phyloP scores from a whole-genome alignment of 2,888 invertebrate species.

The Mesoligia furuncula region DNA sequence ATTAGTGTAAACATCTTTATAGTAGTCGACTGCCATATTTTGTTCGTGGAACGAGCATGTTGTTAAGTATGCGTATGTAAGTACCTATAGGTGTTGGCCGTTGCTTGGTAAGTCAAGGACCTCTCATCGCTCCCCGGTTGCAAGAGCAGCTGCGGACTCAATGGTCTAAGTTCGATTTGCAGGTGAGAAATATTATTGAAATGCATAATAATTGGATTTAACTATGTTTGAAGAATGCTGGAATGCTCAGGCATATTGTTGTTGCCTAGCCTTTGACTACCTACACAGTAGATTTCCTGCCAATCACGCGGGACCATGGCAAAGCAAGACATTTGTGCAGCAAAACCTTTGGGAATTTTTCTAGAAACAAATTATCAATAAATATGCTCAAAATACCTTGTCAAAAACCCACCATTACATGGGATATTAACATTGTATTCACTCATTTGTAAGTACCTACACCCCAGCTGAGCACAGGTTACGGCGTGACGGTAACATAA shows the following conservation, averaged over 20 bases:
- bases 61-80: neutral
- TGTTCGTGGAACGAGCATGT: constrained; percentile 27
- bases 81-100: neutral
- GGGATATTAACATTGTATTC: neutral
- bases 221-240: neutral
- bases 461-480: constrained; percentile 15
- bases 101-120: constrained; percentile 17
- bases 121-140: constrained; percentile 11
- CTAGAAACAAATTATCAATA: too few species aligned
- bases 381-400: too few species aligned
- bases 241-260: neutral
- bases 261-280: neutral
- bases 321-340: neutral
- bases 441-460: constrained; percentile 9
- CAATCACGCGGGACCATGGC: neutral
- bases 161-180: constrained; percentile 5
- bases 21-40: constrained; percentile 39
- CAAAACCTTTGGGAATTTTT: neutral
- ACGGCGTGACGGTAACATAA: constrained; percentile 40
- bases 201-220: neutral
- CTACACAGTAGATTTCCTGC: neutral
- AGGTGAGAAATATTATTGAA: constrained; percentile 2
- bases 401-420: neutral
- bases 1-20: constrained; percentile 54
- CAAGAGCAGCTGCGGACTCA: constrained; percentile 25